A percentile compares a stretch with the other conserved stretches of the same genome.
Evolutionary conservation across 2,113 vertebrate species (phyloP).

Genomic region (Plestiodon gilberti): DNA sequence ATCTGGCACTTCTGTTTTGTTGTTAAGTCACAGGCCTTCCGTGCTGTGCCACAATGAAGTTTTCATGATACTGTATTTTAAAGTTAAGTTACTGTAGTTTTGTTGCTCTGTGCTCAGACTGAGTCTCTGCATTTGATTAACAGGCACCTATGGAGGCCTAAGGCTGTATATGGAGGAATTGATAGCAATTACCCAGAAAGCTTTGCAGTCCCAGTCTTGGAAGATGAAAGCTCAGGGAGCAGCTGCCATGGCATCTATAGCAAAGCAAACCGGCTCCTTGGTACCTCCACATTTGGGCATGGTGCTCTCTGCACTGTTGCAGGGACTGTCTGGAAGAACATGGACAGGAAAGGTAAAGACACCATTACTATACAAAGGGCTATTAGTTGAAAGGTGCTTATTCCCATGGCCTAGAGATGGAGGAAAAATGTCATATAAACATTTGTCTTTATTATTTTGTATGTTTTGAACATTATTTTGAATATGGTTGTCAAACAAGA

Average conservation of each 20-base stretch:
- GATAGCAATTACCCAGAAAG: slow-evolving; percentile 92
- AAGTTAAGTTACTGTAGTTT: not conserved
- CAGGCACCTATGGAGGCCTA: slow-evolving; percentile 94
- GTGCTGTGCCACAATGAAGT: not conserved
- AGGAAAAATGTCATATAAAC: not conserved
- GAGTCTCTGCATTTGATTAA: not conserved
- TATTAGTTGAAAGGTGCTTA: fast-evolving
- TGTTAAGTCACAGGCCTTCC: not conserved
- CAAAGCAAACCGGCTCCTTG: slow-evolving; percentile 91
- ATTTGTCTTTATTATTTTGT: not conserved
- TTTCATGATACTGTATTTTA: not conserved
- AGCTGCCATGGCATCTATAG: slow-evolving; percentile 93
- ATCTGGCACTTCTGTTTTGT: not conserved
- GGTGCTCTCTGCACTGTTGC: slow-evolving; percentile 87
- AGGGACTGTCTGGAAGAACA: slow-evolving; percentile 91
- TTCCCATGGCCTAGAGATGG: not conserved
- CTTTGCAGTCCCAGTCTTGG: slow-evolving; percentile 96
- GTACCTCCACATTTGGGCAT: slow-evolving; percentile 91
- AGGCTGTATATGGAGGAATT: slow-evolving; percentile 94
- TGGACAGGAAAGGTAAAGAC: slow-evolving; percentile 93
- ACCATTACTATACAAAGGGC: not conserved
- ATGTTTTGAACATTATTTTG: not conserved
- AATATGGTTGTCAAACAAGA: too few relatives aligned
- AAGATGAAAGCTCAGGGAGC: slow-evolving; percentile 99
- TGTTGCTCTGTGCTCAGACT: not conserved